Evolutionary conservation across 2,888 invertebrate species (phyloP), one percentile per base, ranked within the genome.

Genomic region (Xanthorhoe designata): DNA sequence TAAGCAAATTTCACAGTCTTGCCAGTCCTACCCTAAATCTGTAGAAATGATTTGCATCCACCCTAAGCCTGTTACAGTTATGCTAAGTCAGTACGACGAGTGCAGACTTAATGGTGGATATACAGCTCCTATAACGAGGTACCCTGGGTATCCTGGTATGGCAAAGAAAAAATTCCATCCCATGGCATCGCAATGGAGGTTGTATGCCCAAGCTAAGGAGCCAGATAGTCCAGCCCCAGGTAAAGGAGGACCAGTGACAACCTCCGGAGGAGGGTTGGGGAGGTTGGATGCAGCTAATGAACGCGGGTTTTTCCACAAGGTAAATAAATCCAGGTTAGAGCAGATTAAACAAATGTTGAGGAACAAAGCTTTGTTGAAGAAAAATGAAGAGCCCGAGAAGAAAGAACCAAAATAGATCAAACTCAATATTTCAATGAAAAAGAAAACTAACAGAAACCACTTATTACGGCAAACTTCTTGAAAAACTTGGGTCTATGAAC

Each of bases 251-350:
- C 42, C 64, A 13, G 63, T 68, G 0, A 64, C 35, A 10, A 9
- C 61, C 2, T 63, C 64, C 0, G 69, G 71, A 10, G 66, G 62
- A 35, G 52, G 70, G 17, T 0, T 64, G 1, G 62, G 68, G 0
- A 68, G 55, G 49, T 29, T 70, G 7, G 64, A 68, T 32, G 64
- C 68, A 8, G 59, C 60, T 5, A 66, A 59, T 18, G 70, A 72
- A 57, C 64, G 62, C 7, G 71, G 66, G 0, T 68, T 66, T 19
- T 72, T 75, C 57, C 62, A 64, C 32, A 66, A 71, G 24, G 19
- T 68, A 5, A 73, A 72, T 35, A 62, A 65, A 38, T 55, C 70
- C 3, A 56, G 57, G 19, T 18, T 71, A 18, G 60, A 73, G 7
- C 64, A 69, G 32, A 50, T 75, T 15, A 72, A 71, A 35, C 61